These are phyloP conservation scores for Gonatopus flavifemur DNA, from an alignment of 1,140 invertebrate species.

Conservation along the genomic window DNA sequence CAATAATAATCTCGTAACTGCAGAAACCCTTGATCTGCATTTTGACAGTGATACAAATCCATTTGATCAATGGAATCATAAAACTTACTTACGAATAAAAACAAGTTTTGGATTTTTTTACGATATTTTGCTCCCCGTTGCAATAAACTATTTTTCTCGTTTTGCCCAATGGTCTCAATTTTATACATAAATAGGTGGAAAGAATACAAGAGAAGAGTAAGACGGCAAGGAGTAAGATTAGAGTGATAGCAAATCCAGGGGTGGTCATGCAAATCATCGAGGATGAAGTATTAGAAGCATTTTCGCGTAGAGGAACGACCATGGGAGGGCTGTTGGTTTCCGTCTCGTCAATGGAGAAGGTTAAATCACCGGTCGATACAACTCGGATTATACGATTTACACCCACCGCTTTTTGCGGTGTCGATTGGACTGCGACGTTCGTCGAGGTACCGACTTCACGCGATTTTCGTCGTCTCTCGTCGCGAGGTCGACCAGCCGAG, in stretches of 20 bases:
- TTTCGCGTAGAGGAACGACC: slow-evolving; percentile 63
- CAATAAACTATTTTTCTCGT: slow-evolving; percentile 60
- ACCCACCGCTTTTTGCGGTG: slow-evolving; percentile 76
- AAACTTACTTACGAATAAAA: slow-evolving; percentile 62
- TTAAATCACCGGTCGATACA: slow-evolving; percentile 82
- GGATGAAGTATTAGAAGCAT: slow-evolving; percentile 25
- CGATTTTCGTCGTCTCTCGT: slow-evolving; percentile 72
- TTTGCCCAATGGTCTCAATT: slow-evolving; percentile 69
- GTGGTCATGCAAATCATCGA: slow-evolving; percentile 88
- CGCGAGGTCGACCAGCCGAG: slow-evolving; percentile 68
- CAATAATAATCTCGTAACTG: too few relatives aligned
- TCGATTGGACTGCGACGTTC: slow-evolving; percentile 59
- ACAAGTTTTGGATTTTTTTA: slow-evolving; percentile 54
- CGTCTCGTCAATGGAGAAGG: slow-evolving; percentile 74
- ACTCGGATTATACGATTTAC: slow-evolving; percentile 82
- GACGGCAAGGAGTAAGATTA: slow-evolving; percentile 78
- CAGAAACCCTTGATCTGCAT: too few relatives aligned
- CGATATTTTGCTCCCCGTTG: slow-evolving; percentile 42
- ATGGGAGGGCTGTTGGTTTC: slow-evolving; percentile 65
- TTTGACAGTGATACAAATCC: too few relatives aligned
- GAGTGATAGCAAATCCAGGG: slow-evolving; percentile 81
- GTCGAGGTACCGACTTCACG: too few relatives aligned
- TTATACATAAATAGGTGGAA: slow-evolving; percentile 80
- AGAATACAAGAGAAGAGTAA: slow-evolving; percentile 80
- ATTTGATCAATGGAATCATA: too few relatives aligned